These are phyloP conservation scores for Indri indri DNA, from an alignment of 2,113 vertebrate genomes.

Conservation along the genomic window DNA sequence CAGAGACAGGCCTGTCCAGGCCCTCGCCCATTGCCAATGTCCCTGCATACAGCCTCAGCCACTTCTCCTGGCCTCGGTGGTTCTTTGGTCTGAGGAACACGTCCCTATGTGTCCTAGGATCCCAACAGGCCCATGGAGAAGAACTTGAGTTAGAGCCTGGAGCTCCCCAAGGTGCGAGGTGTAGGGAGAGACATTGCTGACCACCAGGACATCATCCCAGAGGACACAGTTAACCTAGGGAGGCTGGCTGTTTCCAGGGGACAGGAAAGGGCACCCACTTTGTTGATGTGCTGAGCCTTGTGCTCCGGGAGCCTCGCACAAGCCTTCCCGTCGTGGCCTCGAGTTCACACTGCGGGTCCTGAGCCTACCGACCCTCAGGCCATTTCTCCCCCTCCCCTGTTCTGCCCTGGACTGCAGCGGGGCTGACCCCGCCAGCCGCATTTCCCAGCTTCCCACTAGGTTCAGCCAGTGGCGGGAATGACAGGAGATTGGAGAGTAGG, in stretches of 20 bases:
- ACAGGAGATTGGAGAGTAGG: fast-evolving
- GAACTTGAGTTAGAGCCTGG: neutral
- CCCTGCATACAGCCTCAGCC: neutral
- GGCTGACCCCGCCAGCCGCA: fast-evolving
- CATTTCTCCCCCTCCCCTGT: neutral
- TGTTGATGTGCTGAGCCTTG: neutral
- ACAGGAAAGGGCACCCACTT: fast-evolving
- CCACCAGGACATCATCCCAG: neutral
- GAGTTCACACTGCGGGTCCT: neutral
- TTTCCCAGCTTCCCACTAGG: neutral
- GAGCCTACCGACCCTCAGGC: neutral
- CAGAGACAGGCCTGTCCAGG: neutral
- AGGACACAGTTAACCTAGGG: neutral
- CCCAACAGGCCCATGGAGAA: neutral
- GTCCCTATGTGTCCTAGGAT: neutral
- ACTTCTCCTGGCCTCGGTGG: neutral
- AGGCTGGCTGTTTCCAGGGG: neutral
- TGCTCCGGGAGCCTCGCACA: fast-evolving
- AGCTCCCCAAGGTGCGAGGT: neutral
- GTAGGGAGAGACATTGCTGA: neutral
- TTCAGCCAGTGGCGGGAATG: neutral
- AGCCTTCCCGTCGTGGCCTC: neutral
- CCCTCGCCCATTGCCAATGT: neutral
- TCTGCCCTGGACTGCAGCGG: neutral
- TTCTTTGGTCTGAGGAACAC: neutral